Base-by-base conservation (phyloP, 2,113 vertebrate genomes). In the Polypterus senegalus region DNA sequence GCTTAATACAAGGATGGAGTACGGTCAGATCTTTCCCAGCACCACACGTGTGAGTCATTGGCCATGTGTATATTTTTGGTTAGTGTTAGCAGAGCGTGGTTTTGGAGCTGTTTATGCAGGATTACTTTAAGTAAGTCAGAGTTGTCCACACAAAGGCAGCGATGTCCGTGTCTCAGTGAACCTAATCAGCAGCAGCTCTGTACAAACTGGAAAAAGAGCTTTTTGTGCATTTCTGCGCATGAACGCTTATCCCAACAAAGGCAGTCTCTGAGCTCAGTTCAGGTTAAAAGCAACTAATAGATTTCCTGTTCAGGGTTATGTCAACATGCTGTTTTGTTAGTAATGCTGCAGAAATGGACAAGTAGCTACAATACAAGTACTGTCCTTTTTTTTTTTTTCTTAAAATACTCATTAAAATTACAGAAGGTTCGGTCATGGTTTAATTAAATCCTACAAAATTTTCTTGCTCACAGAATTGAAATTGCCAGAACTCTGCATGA, bases 251-350 rank as follows among this genome's bases (percentile, higher is more conserved):
- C 61, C 65, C 65, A 67, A 74, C 70, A 74, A 68, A 74, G 68
- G 55, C 58, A 61, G 56, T 7, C 67, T 72, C 71, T 67, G 62
- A 71, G 63, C 59, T 57, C 63, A 57, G 64, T 71, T 61, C 64
- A 67, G 69, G 65, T 76, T 74, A 73, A 76, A 69, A 66, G 66
- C 69, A 67, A 63, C 66, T 72, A 69, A 70, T 72, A 72, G 70
- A 69, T 63, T 74, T 78, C 74, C 74, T 74, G 74, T 66, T 67
- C 73, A 49, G 71, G 72, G 74, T 78, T 76, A 78, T 63, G 71
- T 73, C 73, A 78, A 78, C 73, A 78, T 45, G 45, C 45, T 47
- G 49, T 66, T 59, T 61, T 69, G 67, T 70, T 72, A 68, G 63
- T 61, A 68, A 65, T 65, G 65, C 61, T 66, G 66, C 65, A 67